Percentiles rank a stretch among this genome's conserved stretches.
Conservation (phyloP, 2,113 vertebrate species). For the Tringa solitaria region DNA sequence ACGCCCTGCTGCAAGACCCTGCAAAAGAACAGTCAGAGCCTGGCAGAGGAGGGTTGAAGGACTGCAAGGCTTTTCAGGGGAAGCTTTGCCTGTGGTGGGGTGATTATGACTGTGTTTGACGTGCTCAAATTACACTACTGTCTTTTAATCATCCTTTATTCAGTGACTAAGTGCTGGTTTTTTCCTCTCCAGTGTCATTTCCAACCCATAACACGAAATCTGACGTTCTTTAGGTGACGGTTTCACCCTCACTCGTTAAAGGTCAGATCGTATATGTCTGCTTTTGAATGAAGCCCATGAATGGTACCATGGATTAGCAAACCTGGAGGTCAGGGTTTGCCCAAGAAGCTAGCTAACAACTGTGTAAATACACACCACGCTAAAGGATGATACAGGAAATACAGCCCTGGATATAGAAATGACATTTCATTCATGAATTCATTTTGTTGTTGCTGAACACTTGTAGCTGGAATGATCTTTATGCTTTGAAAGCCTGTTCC, state of each 20-base stretch:
- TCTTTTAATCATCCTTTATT: background rate
- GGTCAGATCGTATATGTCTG: accelerated
- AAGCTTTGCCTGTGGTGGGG: background rate
- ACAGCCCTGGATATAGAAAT: background rate
- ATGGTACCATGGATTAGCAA: background rate
- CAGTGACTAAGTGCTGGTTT: background rate
- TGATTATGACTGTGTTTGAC: background rate
- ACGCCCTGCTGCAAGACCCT: background rate
- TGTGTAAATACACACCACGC: background rate
- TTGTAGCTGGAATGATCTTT: background rate
- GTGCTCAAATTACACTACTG: background rate
- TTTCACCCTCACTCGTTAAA: background rate
- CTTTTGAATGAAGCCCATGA: background rate
- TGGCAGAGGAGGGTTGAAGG: background rate
- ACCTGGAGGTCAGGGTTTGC: background rate
- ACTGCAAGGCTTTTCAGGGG: background rate
- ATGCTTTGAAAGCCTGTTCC: background rate
- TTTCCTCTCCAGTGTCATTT: background rate
- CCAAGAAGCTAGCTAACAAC: background rate
- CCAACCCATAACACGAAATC: background rate
- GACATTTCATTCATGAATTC: background rate
- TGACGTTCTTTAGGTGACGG: background rate
- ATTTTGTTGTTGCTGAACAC: background rate
- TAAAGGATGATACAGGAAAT: background rate
- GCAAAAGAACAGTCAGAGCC: background rate